phyloP scores from a whole-genome alignment of 2,113 vertebrate genomes.

The Phrynosoma platyrhinos region DNA sequence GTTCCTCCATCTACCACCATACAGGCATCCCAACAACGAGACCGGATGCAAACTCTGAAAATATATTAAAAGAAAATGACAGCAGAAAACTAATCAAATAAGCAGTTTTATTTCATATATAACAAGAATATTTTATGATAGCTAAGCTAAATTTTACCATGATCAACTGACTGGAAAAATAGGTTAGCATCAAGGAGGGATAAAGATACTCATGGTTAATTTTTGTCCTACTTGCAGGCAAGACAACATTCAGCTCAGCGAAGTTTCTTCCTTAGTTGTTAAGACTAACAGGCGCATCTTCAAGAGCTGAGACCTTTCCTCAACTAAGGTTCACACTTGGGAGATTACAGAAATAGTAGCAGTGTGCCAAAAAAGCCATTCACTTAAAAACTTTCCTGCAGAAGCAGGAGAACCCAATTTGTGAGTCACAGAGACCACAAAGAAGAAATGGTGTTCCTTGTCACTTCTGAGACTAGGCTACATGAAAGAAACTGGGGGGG shows the following conservation, averaged over 20 bases:
- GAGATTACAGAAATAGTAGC: background rate
- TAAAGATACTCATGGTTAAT: background rate
- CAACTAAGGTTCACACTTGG: background rate
- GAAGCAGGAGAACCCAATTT: no score
- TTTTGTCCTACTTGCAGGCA: background rate
- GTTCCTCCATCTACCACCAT: constrained; percentile 98
- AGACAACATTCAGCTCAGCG: background rate
- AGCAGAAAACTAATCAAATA: background rate
- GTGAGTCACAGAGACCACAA: background rate
- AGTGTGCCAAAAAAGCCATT: background rate
- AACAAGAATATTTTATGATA: background rate
- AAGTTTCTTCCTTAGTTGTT: background rate
- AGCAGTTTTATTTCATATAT: background rate
- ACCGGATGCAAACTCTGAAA: constrained; percentile 90
- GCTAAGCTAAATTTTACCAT: background rate
- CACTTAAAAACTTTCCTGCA: background rate
- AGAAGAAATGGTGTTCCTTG: background rate
- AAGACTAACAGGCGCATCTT: background rate
- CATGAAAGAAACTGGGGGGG: background rate
- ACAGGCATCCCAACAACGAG: constrained; percentile 97
- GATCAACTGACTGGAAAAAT: background rate
- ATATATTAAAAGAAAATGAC: constrained; percentile 12
- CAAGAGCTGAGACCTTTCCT: background rate
- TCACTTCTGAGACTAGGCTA: background rate
- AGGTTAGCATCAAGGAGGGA: background rate